These are phyloP conservation scores for Nesometra sesokonis DNA, from an alignment of 35 echinoderm and acorn worm species.

Conservation along the genomic window DNA sequence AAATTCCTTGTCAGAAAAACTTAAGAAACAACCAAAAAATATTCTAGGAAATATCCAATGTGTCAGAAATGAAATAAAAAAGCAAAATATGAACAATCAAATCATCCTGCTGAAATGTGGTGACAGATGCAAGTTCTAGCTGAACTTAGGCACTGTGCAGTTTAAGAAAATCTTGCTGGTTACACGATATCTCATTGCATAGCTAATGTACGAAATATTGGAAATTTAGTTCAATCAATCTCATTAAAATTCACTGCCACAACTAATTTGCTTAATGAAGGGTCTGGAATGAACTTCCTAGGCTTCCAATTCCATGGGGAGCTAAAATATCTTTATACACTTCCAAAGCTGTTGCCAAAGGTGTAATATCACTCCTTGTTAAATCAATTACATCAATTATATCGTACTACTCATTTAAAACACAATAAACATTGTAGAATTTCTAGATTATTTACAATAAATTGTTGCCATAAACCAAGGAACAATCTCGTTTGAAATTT, in stretches of 20 bases:
- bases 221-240: not conserved
- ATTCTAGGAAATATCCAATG: too few relatives aligned
- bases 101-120: too few relatives aligned
- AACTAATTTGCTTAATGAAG: not conserved
- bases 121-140: not conserved
- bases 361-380: not conserved
- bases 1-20: too few relatives aligned
- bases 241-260: not conserved
- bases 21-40: too few relatives aligned
- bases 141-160: not conserved
- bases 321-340: not conserved
- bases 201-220: not conserved
- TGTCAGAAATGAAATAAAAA: too few relatives aligned
- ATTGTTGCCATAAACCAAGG: not conserved
- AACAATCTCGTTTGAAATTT: not conserved
- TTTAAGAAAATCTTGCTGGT: not conserved
- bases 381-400: not conserved
- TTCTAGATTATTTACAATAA: not conserved
- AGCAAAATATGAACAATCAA: too few relatives aligned
- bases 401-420: not conserved
- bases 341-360: not conserved
- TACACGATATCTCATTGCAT: not conserved
- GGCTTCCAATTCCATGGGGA: not conserved
- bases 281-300: not conserved
- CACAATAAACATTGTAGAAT: not conserved